phyloP scores from a whole-genome alignment of 1,140 invertebrate species.

The Trinorchestia longiramus region DNA sequence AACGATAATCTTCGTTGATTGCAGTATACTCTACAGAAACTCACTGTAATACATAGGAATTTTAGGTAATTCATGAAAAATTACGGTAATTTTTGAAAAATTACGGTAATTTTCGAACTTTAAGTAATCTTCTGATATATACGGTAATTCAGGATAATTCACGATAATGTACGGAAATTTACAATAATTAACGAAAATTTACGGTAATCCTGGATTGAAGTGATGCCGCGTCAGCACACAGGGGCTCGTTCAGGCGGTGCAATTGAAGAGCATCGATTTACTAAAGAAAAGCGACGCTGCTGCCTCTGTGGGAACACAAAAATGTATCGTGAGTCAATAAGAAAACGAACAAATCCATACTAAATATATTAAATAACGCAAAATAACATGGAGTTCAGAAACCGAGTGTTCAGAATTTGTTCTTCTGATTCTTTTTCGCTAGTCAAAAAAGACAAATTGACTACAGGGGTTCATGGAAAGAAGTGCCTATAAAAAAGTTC shows the following conservation, averaged over 20 bases:
- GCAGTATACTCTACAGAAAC: background rate
- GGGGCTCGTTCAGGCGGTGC: background rate
- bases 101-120: background rate
- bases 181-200: background rate
- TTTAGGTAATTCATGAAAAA: background rate
- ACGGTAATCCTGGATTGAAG: background rate
- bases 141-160: background rate
- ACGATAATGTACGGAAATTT: background rate
- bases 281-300: constrained; percentile 39
- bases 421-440: background rate
- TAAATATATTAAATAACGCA: background rate
- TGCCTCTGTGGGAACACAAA: background rate
- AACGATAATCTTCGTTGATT: background rate
- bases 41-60: background rate
- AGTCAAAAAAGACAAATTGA: background rate
- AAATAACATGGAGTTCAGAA: background rate
- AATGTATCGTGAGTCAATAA: background rate
- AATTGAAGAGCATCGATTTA: constrained; percentile 42
- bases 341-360: background rate
- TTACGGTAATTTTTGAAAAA: background rate
- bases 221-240: background rate
- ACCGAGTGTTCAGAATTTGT: background rate
- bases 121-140: too few species aligned
- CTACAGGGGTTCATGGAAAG: background rate
- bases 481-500: too few species aligned